Evolutionary conservation across 2,113 vertebrate species (phyloP).

Genomic region (Daboia siamensis): DNA sequence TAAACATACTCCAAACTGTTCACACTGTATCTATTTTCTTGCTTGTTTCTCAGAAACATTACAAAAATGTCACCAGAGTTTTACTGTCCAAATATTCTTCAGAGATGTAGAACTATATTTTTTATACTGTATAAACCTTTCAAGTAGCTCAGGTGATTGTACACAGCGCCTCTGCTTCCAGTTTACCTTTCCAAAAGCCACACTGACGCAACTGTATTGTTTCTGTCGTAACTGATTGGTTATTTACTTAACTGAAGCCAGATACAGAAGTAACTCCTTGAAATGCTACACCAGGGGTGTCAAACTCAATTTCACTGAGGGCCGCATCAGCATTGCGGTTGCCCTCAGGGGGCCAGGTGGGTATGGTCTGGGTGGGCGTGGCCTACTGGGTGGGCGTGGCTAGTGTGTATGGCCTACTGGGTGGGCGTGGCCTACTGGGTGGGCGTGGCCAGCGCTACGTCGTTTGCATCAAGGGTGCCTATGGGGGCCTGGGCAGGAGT

Average conservation of each 20-base stretch:
- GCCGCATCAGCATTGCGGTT: too few relatives aligned
- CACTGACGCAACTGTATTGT: background rate
- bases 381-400: too few relatives aligned
- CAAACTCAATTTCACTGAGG: too few relatives aligned
- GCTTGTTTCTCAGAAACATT: background rate
- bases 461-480: too few relatives aligned
- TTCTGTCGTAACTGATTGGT: background rate
- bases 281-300: too few relatives aligned
- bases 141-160: background rate
- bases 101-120: background rate
- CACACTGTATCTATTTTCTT: background rate
- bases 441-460: too few relatives aligned
- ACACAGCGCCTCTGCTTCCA: background rate
- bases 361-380: too few relatives aligned
- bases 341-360: too few relatives aligned
- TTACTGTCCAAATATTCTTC: background rate
- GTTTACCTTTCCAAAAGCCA: background rate
- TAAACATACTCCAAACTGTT: background rate
- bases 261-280: background rate
- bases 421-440: too few relatives aligned
- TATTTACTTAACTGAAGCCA: background rate
- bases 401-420: too few relatives aligned
- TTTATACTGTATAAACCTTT: background rate
- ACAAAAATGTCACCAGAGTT: background rate
- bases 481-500: too few relatives aligned